Evolutionary conservation across 2,797 vertebrate genomes (phyloP).

Genomic region (Simalia tracyae): DNA sequence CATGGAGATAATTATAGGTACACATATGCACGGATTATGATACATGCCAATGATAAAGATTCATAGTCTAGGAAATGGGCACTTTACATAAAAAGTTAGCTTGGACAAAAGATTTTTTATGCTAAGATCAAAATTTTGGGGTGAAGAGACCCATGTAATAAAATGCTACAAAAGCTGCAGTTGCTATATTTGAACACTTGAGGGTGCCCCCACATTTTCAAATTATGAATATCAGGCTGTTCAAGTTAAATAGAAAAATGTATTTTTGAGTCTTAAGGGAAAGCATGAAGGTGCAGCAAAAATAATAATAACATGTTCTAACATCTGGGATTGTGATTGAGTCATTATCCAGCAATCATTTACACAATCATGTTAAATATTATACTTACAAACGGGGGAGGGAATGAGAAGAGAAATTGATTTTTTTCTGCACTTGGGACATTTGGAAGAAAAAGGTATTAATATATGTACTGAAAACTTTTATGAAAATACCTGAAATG

Average conservation of each 20-base stretch:
- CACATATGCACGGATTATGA: neutral
- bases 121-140: neutral
- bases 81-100: neutral
- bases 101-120: neutral
- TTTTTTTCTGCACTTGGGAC: neutral
- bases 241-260: accelerated
- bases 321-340: neutral
- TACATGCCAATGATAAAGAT: neutral
- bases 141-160: neutral
- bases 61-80: neutral
- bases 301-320: accelerated
- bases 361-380: neutral
- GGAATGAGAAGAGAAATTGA: neutral
- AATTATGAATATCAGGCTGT: neutral
- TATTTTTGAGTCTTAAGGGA: neutral
- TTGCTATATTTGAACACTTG: constrained; percentile 43
- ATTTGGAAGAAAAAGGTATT: neutral
- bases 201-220: constrained; percentile 58
- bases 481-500: neutral
- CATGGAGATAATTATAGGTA: neutral
- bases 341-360: neutral
- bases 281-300: neutral
- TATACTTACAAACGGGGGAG: neutral
- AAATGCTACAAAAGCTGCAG: neutral
- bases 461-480: neutral